Conservation (phyloP, 2,797 vertebrate species). For the Girardinus metallicus region DNA sequence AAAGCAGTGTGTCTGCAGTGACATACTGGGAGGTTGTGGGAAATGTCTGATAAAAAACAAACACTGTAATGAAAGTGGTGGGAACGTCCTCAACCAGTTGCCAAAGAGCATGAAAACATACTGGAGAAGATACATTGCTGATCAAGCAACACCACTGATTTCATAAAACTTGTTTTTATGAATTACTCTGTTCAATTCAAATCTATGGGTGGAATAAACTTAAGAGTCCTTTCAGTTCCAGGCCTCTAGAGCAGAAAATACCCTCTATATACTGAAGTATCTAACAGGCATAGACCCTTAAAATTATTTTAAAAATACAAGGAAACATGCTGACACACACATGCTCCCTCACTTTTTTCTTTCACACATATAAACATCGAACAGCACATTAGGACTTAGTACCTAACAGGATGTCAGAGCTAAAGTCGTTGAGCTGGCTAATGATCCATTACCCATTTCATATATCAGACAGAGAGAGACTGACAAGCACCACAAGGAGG, state of each 20-base stretch:
- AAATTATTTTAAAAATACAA: slow-evolving; percentile 15
- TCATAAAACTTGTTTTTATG: neutral
- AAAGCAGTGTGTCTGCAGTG: neutral
- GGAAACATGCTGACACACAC: slow-evolving; percentile 10
- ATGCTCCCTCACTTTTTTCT: slow-evolving; percentile 9
- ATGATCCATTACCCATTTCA: slow-evolving; percentile 72
- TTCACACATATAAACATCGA: slow-evolving; percentile 10
- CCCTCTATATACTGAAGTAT: neutral
- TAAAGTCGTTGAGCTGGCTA: slow-evolving; percentile 62
- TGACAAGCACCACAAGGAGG: slow-evolving; percentile 60
- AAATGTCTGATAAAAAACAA: neutral
- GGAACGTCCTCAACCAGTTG: neutral
- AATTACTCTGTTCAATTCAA: neutral
- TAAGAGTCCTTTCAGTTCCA: neutral
- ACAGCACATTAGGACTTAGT: slow-evolving; percentile 48
- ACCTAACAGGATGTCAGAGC: slow-evolving; percentile 61
- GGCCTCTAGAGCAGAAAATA: neutral
- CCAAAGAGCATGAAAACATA: neutral
- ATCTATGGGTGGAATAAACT: neutral
- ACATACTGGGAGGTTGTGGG: neutral
- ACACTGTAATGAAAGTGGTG: neutral
- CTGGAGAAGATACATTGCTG: neutral
- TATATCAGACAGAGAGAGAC: slow-evolving; percentile 35
- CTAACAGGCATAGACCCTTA: neutral
- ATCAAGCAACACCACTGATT: neutral